Percentiles rank a stretch among this genome's conserved stretches.
These are phyloP conservation scores for Sparus aurata DNA, from an alignment of 2,797 vertebrate species.

Conservation along the genomic window DNA sequence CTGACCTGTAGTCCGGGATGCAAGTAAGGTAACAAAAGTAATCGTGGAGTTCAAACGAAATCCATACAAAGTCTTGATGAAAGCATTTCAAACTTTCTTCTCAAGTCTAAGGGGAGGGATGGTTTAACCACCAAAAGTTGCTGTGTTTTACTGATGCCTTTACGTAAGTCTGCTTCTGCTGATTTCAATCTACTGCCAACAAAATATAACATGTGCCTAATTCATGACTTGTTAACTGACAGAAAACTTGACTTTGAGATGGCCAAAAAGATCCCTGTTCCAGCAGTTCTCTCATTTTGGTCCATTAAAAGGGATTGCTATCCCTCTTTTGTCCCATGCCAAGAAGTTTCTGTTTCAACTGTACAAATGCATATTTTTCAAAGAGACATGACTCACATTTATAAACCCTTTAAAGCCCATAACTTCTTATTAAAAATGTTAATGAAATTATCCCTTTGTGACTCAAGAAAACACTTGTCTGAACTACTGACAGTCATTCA, in stretches of 20 bases:
- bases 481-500: conserved; percentile 16
- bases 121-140: conserved; percentile 67
- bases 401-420: conserved; percentile 23
- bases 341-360: conserved; percentile 64
- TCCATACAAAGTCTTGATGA: conserved; percentile 82
- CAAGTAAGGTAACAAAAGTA: conserved; percentile 84
- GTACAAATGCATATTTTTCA: conserved; percentile 85
- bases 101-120: conserved; percentile 76
- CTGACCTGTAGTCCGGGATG: conserved; percentile 87
- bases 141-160: conserved; percentile 58
- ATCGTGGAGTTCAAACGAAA: conserved; percentile 82
- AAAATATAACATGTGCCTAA: conserved; percentile 59
- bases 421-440: conserved; percentile 26
- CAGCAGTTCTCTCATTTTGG: conserved; percentile 80
- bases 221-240: conserved; percentile 64
- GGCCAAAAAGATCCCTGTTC: conserved; percentile 80
- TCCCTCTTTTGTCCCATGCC: conserved; percentile 85
- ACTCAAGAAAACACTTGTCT: conserved; percentile 36
- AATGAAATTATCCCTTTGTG: conserved; percentile 30
- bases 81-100: conserved; percentile 85
- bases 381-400: conserved; percentile 77
- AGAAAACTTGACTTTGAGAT: conserved; percentile 77
- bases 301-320: conserved; percentile 84
- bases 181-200: conserved; percentile 56
- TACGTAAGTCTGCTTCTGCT: conserved; percentile 51